Conservation (phyloP, 2,797 vertebrate species). For the Labroides dimidiatus region DNA sequence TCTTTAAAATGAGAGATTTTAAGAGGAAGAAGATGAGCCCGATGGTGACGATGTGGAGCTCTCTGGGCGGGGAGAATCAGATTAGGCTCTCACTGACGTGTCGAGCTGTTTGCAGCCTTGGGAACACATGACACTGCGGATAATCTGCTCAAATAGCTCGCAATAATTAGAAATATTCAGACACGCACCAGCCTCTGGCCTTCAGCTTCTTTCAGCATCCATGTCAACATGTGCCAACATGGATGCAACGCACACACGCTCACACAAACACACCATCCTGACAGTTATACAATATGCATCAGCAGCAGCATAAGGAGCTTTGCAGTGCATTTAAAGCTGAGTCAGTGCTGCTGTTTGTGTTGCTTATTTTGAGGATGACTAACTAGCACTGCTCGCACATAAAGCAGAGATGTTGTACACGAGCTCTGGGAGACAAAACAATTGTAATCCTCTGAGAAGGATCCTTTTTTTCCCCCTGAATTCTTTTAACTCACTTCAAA, state of each 20-base stretch:
- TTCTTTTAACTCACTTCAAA: constrained; percentile 31
- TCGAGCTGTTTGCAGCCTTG: constrained; percentile 37
- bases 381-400: not conserved
- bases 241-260: constrained; percentile 1
- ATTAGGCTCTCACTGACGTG: constrained; percentile 57
- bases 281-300: constrained; percentile 22
- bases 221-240: constrained; percentile 26
- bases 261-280: not conserved
- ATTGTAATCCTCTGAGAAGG: constrained; percentile 46
- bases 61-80: constrained; percentile 51
- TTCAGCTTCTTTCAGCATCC: constrained; percentile 44
- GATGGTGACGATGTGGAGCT: constrained; percentile 16
- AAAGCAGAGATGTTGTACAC: constrained; percentile 17
- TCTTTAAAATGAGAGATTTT: constrained; percentile 1
- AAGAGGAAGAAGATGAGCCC: constrained; percentile 24
- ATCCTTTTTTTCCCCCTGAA: not conserved
- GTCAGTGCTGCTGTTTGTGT: constrained; percentile 19
- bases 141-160: constrained; percentile 66
- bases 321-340: constrained; percentile 30
- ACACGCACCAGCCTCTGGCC: constrained; percentile 32
- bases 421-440: constrained; percentile 37
- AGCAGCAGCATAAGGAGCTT: constrained; percentile 30
- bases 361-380: constrained; percentile 32
- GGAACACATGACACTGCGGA: constrained; percentile 59
- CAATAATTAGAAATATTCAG: constrained; percentile 69